Evolutionary conservation across 2,888 invertebrate genomes (phyloP).

Genomic region (Pheosia gnoma): DNA sequence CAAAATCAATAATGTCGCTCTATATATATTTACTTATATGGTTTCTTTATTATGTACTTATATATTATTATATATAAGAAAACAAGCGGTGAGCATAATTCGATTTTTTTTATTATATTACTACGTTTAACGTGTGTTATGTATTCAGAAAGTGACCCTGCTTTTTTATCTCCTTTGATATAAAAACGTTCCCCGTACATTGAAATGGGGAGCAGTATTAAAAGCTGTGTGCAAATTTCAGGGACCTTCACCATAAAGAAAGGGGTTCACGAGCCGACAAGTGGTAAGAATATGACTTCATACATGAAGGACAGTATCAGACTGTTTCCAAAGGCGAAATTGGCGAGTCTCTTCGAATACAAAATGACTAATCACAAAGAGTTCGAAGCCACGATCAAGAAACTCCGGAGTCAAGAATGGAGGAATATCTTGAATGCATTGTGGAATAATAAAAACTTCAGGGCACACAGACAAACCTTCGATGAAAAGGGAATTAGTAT

Average conservation of each 20-base stretch:
- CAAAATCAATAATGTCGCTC: too few species aligned
- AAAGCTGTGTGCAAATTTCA: background rate
- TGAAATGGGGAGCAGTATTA: background rate
- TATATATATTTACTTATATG: too few species aligned
- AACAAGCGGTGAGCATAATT: too few species aligned
- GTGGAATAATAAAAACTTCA: slow-evolving; percentile 1
- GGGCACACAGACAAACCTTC: background rate
- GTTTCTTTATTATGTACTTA: too few species aligned
- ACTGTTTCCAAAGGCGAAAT: slow-evolving; percentile 34
- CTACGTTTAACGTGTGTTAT: too few species aligned
- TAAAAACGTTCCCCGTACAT: too few species aligned
- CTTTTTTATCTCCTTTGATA: too few species aligned
- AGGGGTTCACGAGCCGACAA: background rate
- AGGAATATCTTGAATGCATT: background rate
- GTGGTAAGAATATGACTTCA: slow-evolving; percentile 22
- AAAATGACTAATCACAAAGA: background rate
- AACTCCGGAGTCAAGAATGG: background rate
- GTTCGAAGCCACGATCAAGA: background rate
- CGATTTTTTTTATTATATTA: too few species aligned
- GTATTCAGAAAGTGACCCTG: too few species aligned
- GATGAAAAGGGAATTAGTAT: background rate
- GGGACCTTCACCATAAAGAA: background rate
- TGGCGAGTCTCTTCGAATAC: slow-evolving; percentile 11
- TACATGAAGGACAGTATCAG: slow-evolving; percentile 32
- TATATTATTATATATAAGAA: too few species aligned